Evolutionary conservation across 1,140 invertebrate species (phyloP).

Genomic region (Heliconius hewitsoni): DNA sequence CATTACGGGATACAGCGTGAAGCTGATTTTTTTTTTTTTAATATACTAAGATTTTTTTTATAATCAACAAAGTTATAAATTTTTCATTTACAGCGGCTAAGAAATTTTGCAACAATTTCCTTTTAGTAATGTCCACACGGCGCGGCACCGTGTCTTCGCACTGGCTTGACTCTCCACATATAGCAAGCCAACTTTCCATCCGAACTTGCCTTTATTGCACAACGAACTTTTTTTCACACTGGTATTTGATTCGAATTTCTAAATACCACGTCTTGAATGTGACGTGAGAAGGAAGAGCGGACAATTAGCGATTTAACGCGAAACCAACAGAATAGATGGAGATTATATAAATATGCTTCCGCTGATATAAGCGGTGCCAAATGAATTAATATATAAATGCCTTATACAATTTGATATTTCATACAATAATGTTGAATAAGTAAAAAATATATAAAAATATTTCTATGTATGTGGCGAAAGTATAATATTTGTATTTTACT

Average conservation of each 20-base stretch:
- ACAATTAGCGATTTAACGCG: slow-evolving; percentile 53
- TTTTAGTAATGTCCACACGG: not conserved
- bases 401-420: slow-evolving; percentile 5
- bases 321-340: slow-evolving; percentile 31
- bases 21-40: too few relatives aligned
- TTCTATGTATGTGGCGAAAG: too few relatives aligned
- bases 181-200: slow-evolving; percentile 48
- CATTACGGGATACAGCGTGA: too few relatives aligned
- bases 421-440: not conserved
- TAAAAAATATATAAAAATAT: not conserved
- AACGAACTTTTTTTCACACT: slow-evolving; percentile 53
- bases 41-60: too few relatives aligned
- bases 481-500: too few relatives aligned
- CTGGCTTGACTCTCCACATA: slow-evolving; percentile 31
- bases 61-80: not conserved
- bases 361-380: slow-evolving; percentile 19
- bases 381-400: not conserved
- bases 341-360: slow-evolving; percentile 37
- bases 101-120: not conserved
- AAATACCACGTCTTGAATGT: slow-evolving; percentile 44
- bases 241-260: slow-evolving; percentile 50
- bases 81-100: not conserved
- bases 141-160: not conserved
- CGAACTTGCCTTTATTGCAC: slow-evolving; percentile 48
- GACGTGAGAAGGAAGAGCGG: slow-evolving; percentile 44